A percentile compares a stretch with the other conserved stretches of the same genome.
phyloP scores from a whole-genome alignment of 1,140 invertebrate genomes.

The Atopsyche davidsoni region DNA sequence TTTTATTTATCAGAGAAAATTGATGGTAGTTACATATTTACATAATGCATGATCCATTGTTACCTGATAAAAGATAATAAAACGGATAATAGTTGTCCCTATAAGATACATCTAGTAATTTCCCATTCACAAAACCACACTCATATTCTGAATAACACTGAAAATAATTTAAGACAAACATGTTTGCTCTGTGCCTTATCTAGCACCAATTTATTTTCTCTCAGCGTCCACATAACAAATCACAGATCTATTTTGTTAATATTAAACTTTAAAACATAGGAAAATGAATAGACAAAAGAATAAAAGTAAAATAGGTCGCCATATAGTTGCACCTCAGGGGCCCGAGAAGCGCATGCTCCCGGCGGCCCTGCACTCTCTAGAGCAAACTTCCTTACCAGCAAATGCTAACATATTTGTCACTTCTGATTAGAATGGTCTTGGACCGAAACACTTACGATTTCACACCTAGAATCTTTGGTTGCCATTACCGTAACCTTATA shows the following conservation, averaged over 20 bases:
- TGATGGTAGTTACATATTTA: constrained; percentile 31
- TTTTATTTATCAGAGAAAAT: constrained; percentile 31
- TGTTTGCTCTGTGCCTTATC: constrained; percentile 17
- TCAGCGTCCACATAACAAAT: constrained; percentile 24
- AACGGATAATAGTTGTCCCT: constrained; percentile 30
- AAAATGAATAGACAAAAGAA: too few species aligned
- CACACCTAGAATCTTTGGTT: too few species aligned
- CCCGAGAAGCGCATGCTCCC: too few species aligned
- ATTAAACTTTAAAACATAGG: background rate
- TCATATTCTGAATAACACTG: constrained; percentile 25
- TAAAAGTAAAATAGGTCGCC: too few species aligned
- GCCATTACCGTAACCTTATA: too few species aligned
- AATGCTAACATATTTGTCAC: too few species aligned
- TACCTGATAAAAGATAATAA: constrained; percentile 29
- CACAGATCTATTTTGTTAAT: constrained; percentile 28
- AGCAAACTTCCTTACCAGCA: too few species aligned
- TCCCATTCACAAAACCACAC: constrained; percentile 28
- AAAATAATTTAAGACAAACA: constrained; percentile 19
- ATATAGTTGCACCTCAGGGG: too few species aligned
- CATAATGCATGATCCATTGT: constrained; percentile 30
- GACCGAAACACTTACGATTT: too few species aligned
- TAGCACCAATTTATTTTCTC: constrained; percentile 22
- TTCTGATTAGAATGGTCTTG: too few species aligned
- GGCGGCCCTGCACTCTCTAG: too few species aligned
- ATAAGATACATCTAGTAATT: constrained; percentile 29